These are phyloP conservation scores for Phalacrocorax pelagicus DNA, from an alignment of 2,113 vertebrate species.

Conservation along the genomic window DNA sequence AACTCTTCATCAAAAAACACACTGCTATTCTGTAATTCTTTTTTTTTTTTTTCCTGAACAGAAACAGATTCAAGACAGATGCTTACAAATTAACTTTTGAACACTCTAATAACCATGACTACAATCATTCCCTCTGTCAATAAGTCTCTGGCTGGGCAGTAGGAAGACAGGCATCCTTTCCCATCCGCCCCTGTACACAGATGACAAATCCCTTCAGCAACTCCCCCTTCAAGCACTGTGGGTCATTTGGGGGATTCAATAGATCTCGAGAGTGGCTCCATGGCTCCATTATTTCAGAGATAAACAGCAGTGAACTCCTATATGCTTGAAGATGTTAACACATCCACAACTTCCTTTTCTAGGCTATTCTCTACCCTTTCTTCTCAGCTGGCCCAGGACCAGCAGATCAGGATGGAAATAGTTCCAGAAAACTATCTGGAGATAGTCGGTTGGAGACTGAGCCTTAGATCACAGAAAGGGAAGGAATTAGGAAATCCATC, in stretches of 20 bases:
- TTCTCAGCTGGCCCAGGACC: neutral
- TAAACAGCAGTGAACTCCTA: neutral
- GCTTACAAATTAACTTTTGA: conserved; percentile 4
- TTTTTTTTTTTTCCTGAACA: neutral
- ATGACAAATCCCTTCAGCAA: neutral
- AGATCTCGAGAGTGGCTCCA: neutral
- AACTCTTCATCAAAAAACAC: neutral
- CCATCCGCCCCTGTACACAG: neutral
- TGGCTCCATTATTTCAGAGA: neutral
- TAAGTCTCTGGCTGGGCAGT: neutral
- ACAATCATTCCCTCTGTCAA: neutral
- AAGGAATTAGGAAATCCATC: neutral
- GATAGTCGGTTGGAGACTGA: neutral
- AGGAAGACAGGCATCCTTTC: neutral
- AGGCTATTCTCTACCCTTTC: neutral
- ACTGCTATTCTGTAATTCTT: neutral
- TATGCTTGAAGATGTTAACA: neutral
- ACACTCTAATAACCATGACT: neutral
- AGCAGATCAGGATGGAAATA: neutral
- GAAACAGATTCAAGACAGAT: neutral
- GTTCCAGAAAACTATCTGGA: neutral
- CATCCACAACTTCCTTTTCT: neutral
- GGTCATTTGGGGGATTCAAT: neutral
- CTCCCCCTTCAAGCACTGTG: neutral
- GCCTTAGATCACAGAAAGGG: neutral